These are phyloP conservation scores for Tetrao urogallus DNA, from an alignment of 2,113 vertebrate genomes.

Conservation along the genomic window DNA sequence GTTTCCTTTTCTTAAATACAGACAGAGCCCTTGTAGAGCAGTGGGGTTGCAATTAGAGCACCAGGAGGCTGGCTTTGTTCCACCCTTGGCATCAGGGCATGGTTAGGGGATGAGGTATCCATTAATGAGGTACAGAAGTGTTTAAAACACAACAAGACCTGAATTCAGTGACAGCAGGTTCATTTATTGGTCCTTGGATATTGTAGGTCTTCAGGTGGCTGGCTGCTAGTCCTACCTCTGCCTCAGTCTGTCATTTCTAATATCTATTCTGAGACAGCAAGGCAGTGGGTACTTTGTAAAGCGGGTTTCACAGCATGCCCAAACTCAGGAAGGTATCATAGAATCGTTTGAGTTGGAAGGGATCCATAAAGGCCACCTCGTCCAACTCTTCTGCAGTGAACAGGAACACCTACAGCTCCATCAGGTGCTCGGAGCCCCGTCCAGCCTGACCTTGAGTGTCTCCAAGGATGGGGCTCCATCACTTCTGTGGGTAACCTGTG, in stretches of 20 bases:
- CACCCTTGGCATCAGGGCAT: not conserved
- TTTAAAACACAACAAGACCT: not conserved
- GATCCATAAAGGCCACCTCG: too few relatives aligned
- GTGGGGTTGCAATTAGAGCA: not conserved
- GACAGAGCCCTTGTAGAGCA: not conserved
- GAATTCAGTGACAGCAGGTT: not conserved
- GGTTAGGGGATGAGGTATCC: not conserved
- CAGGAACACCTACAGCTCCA: too few relatives aligned
- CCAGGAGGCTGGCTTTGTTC: not conserved
- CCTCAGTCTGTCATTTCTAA: not conserved
- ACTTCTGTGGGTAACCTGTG: too few relatives aligned
- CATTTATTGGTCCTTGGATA: not conserved
- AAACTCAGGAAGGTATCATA: not conserved
- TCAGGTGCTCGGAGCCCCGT: too few relatives aligned
- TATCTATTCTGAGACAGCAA: not conserved
- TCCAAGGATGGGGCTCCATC: too few relatives aligned
- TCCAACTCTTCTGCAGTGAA: too few relatives aligned
- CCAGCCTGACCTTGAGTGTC: too few relatives aligned
- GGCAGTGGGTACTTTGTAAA: not conserved
- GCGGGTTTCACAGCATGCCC: not conserved
- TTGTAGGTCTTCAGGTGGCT: not conserved
- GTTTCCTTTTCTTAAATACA: not conserved
- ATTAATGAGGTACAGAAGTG: not conserved
- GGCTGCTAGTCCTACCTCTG: not conserved
- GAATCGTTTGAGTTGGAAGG: too few relatives aligned